These are phyloP conservation scores for Melanotaenia maccullochi DNA, from an alignment of 2,797 vertebrate genomes.

Conservation along the genomic window DNA sequence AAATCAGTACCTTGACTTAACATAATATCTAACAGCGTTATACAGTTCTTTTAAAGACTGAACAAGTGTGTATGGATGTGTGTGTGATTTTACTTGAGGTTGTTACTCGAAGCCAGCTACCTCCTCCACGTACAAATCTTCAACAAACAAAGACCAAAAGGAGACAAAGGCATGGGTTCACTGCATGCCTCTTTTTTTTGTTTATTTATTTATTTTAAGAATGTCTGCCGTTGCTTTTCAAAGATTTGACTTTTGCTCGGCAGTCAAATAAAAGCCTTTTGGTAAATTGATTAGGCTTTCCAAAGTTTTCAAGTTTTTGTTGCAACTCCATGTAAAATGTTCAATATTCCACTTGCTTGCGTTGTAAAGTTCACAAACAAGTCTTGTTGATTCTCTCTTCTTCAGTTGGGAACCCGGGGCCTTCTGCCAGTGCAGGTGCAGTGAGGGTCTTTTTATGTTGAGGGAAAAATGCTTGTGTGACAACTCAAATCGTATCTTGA, in stretches of 20 bases:
- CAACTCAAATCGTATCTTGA: conserved; percentile 40
- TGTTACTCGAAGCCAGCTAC: conserved; percentile 74
- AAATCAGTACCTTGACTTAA: conserved; percentile 78
- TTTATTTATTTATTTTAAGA: conserved; percentile 50
- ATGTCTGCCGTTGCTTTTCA: conserved; percentile 79
- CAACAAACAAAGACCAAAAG: conserved; percentile 82
- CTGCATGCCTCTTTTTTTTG: conserved; percentile 56
- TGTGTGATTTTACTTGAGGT: conserved; percentile 74
- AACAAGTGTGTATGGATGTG: conserved; percentile 52
- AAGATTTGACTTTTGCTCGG: conserved; percentile 78
- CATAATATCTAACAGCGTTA: conserved; percentile 84
- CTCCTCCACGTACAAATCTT: conserved; percentile 77
- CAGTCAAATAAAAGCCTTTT: conserved; percentile 76
- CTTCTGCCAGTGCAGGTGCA: conserved; percentile 64
- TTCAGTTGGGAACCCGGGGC: conserved; percentile 67
- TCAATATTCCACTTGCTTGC: conserved; percentile 61
- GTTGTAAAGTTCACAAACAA: conserved; percentile 64
- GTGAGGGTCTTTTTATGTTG: conserved; percentile 45
- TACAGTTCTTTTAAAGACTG: conserved; percentile 79
- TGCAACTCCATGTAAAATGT: conserved; percentile 68
- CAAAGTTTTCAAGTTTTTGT: conserved; percentile 76
- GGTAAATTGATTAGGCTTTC: conserved; percentile 80
- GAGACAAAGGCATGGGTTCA: conserved; percentile 76
- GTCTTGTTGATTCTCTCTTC: conserved; percentile 53
- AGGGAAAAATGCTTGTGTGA: conserved; percentile 54